phyloP scores from a whole-genome alignment of 2,888 invertebrate genomes.

The Busseola fusca region DNA sequence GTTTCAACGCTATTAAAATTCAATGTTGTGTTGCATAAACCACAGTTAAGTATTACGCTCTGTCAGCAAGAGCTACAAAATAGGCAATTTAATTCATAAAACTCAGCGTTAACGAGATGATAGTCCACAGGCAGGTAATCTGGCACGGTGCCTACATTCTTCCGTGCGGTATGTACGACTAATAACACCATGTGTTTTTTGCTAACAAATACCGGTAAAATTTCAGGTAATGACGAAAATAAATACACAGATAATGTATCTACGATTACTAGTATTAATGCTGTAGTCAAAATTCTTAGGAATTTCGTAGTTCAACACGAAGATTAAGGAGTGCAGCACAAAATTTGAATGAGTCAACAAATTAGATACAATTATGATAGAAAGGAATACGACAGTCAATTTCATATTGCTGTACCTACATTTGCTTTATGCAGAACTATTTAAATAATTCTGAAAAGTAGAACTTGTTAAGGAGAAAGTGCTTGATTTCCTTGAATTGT shows the following conservation, averaged over 20 bases:
- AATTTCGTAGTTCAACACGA: constrained; percentile 37
- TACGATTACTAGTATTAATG: constrained; percentile 46
- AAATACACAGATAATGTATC: constrained; percentile 65
- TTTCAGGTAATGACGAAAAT: constrained; percentile 77
- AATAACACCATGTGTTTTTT: constrained; percentile 75
- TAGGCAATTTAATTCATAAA: constrained; percentile 76
- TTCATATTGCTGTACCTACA: constrained; percentile 18
- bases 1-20: constrained; percentile 43
- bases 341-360: constrained; percentile 35
- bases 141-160: constrained; percentile 83
- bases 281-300: constrained; percentile 38
- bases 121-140: constrained; percentile 75
- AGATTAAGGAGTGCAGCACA: constrained; percentile 13
- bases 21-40: constrained; percentile 38
- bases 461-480: constrained; percentile 28
- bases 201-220: constrained; percentile 70
- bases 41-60: constrained; percentile 46
- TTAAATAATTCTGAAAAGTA: constrained; percentile 27
- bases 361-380: constrained; percentile 39
- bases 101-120: constrained; percentile 71
- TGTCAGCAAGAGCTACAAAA: constrained; percentile 61
- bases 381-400: constrained; percentile 28
- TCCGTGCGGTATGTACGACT: constrained; percentile 69
- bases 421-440: constrained; percentile 7
- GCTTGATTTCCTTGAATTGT: constrained; percentile 23